These are phyloP conservation scores for Prenolepis imparis DNA, from an alignment of 2,888 invertebrate species.

Conservation along the genomic window DNA sequence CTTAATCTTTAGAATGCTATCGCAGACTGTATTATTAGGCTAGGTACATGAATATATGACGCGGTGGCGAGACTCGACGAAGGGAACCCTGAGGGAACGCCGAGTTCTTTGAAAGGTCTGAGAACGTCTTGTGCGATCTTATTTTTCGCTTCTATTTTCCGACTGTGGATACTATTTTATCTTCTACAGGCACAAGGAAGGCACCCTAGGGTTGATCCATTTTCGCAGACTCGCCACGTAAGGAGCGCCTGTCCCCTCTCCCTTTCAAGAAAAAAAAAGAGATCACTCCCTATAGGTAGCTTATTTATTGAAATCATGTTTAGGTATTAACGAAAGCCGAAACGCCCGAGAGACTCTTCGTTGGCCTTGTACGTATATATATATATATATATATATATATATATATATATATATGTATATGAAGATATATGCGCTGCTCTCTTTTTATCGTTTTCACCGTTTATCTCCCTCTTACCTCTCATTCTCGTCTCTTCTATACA, in stretches of 20 bases:
- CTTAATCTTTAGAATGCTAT: conserved; percentile 82
- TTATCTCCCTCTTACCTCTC: background rate
- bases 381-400: conserved; percentile 52
- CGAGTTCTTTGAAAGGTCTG: conserved; percentile 6
- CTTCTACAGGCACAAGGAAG: conserved; percentile 23
- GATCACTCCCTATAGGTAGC: conserved; percentile 83
- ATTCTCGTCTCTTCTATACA: background rate
- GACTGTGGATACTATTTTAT: conserved; percentile 25
- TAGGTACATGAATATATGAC: conserved; percentile 77
- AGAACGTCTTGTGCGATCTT: conserved; percentile 47
- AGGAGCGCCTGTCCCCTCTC: conserved; percentile 79
- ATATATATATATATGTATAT: conserved; percentile 48
- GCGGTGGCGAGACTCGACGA: conserved; percentile 81
- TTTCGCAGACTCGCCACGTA: conserved; percentile 79
- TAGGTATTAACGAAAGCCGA: conserved; percentile 78
- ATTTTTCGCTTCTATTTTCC: conserved; percentile 36
- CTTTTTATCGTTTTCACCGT: conserved; percentile 62
- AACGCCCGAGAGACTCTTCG: conserved; percentile 64
- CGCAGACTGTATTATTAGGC: conserved; percentile 85
- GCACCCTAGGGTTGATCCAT: conserved; percentile 63
- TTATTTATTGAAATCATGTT: conserved; percentile 85
- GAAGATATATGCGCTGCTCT: conserved; percentile 74
- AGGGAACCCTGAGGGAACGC: conserved; percentile 40
- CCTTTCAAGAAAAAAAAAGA: conserved; percentile 73
- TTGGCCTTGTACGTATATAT: conserved; percentile 63